Conservation (phyloP, 2,888 invertebrate genomes). For the Lamellibrachia satsuma region DNA sequence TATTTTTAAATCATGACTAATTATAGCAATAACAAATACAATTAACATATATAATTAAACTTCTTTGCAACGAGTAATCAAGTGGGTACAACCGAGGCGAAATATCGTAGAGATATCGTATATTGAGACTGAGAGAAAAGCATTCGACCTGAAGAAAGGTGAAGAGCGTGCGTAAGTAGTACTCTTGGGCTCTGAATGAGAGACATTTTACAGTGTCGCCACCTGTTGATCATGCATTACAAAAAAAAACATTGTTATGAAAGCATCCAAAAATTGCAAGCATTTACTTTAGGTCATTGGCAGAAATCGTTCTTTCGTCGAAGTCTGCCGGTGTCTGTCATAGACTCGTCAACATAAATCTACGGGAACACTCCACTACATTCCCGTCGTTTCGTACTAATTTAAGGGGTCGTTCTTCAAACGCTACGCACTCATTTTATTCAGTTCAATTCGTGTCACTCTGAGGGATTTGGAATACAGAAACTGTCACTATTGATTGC, state of each 20-base stretch:
- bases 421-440: neutral
- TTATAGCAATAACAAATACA: too few species aligned
- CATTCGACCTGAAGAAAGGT: neutral
- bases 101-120: too few species aligned
- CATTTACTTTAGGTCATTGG: neutral
- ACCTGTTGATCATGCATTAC: neutral
- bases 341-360: neutral
- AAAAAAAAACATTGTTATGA: neutral
- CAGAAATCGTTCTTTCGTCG: neutral
- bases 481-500: too few species aligned
- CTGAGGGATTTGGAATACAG: too few species aligned
- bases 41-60: too few species aligned
- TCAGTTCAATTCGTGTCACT: too few species aligned
- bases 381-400: neutral
- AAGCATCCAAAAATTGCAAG: neutral
- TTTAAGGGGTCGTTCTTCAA: neutral
- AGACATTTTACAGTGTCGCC: neutral
- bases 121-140: neutral
- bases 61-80: too few species aligned
- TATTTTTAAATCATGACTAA: too few species aligned
- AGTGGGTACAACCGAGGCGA: too few species aligned
- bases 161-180: neutral
- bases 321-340: too few species aligned
- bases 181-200: neutral
- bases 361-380: neutral